Base-by-base conservation (phyloP, 2,797 vertebrate genomes). In the Betta splendens region DNA sequence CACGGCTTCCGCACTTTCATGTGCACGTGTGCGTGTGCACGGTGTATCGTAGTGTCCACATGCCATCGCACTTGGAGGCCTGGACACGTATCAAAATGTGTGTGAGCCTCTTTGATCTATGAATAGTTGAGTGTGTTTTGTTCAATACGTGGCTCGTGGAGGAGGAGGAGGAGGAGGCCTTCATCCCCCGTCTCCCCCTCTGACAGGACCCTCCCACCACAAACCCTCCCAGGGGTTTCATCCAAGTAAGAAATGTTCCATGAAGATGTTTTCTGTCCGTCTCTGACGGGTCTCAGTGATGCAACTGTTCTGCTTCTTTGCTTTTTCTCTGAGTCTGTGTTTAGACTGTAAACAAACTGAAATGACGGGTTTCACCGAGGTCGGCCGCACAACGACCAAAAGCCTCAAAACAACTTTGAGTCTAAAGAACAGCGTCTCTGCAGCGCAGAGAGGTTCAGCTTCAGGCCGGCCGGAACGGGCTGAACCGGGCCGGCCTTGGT, bases 101-200 rank as follows among this genome's bases (percentile, higher is more conserved):
- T 66, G 53, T 33, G 48, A 61, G 53, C 25, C 6, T 40, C 72
- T 81, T 81, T 79, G 68, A 79, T 86, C 68, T 73, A 66, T 75
- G 79, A 79, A 81, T 77, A 79, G 76, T 63, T 15, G 5, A 38
- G 62, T 40, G 43, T 56, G 33, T 70, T 69, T 31, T 55, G 40
- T 42, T 71, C 39, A 58, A 49, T 73, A 58, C 60, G 32, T 75
- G 69, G 75, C 66, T 61, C 47, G n/a, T n/a, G n/a, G n/a, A n/a
- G n/a, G n/a, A n/a, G n/a, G n/a, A 45, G 43, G 59, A 33, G 37
- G 50, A 45, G 45, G n/a, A 9, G 33, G 29, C 29, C 25, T 38
- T 22, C 32, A 11, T 9, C 3, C 7, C n/a, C 25, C 3, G 17
- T 10, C 28, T 7, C 16, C 6, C 26, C 37, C 36, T 17, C 37